Evolutionary conservation across 2,113 vertebrate species (phyloP), one percentile per base, ranked within the genome.

Genomic region (Scatophagus argus): DNA sequence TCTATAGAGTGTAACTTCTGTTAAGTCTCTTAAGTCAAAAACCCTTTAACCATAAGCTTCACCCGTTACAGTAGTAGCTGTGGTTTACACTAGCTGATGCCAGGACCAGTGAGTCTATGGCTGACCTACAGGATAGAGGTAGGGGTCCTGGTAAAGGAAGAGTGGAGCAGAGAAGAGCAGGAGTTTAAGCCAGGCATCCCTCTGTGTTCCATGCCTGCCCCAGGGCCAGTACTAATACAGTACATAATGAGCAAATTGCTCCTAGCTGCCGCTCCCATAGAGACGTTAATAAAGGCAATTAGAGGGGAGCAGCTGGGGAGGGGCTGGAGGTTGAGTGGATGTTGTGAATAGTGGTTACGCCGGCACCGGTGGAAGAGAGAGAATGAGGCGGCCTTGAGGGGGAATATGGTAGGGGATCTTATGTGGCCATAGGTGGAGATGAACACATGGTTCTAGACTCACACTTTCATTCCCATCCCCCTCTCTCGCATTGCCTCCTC

Each of bases 281-380:
- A 92, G 93, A 94, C 87, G 81, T 88, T 94, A 93, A 94, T 93
- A 93, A 92, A 92, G 93, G 91, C 92, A 94, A 94, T 94, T 94
- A 94, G 87, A 87, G 90, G 56, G 56, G 66, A 90, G 80, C 83
- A 85, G 90, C 83, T 86, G 84, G 88, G 87, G 87, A 89, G 88
- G 89, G 81, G 90, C 80, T 79, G 77, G 81, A 83, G 78, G 86
- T 87, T 78, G 87, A 67, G 81, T 60, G 79, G 90, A 89, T 86
- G 79, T 77, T 87, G 89, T 85, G 88, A 87, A 74, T 69, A 87
- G 77, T 77, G 77, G 80, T 81, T 85, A 77, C 31, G 10, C 54
- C 89, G 84, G 79, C 74, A 73, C 31, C 29, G 81, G 68, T 56
- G 51, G 71, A 58, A 38, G 75, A 62, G 74, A 69, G 61, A 44